These are phyloP conservation scores for Macrobrachium rosenbergii DNA, from an alignment of 1,140 invertebrate genomes.

Conservation along the genomic window DNA sequence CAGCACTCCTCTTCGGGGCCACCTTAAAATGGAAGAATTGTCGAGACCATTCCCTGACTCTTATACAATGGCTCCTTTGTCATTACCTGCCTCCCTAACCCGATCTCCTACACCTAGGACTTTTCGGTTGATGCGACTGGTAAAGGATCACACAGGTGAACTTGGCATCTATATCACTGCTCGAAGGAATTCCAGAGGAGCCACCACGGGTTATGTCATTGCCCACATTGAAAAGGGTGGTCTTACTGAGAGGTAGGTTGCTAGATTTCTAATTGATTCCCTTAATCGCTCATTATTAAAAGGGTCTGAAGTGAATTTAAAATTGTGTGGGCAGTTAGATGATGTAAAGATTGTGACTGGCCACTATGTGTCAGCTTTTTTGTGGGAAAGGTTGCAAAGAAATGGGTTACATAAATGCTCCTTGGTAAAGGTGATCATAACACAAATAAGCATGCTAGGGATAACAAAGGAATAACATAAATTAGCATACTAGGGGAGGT, in stretches of 20 bases:
- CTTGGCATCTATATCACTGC: slow-evolving; percentile 89
- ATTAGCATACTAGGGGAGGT: too few relatives aligned
- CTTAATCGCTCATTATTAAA: neutral
- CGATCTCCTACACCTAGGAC: slow-evolving; percentile 57
- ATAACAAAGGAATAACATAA: too few relatives aligned
- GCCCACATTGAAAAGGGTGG: slow-evolving; percentile 86
- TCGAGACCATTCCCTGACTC: slow-evolving; percentile 26
- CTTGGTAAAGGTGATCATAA: too few relatives aligned
- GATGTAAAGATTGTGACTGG: too few relatives aligned
- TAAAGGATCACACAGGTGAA: slow-evolving; percentile 79
- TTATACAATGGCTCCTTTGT: slow-evolving; percentile 48
- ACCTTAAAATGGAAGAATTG: slow-evolving; percentile 23
- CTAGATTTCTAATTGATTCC: neutral
- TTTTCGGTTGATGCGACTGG: slow-evolving; percentile 78
- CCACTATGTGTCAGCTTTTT: too few relatives aligned
- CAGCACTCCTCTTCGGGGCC: slow-evolving; percentile 49
- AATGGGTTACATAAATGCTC: too few relatives aligned
- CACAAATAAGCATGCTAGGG: too few relatives aligned
- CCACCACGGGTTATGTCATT: slow-evolving; percentile 83
- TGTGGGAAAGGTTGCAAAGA: too few relatives aligned
- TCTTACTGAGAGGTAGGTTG: slow-evolving; percentile 80
- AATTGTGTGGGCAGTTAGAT: too few relatives aligned
- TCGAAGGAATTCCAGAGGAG: slow-evolving; percentile 77
- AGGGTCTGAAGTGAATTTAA: too few relatives aligned
- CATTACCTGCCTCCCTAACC: slow-evolving; percentile 42